Base-by-base conservation (phyloP, 2,113 vertebrate genomes). In the Sclerurus mexicanus region DNA sequence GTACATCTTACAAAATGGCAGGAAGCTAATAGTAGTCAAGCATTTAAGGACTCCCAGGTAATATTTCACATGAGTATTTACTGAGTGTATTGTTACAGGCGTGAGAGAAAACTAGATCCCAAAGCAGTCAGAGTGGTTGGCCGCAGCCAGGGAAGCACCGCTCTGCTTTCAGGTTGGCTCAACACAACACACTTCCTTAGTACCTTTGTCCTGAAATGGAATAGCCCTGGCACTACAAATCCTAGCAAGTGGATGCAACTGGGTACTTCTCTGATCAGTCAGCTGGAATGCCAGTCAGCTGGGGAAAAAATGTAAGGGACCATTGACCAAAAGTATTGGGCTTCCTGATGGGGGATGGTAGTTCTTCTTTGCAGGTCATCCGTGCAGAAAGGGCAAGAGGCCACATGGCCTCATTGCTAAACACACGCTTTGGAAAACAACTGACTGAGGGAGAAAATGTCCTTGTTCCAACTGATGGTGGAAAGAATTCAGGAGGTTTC, bases 281-380 rank as follows among this genome's bases (percentile, higher is more conserved):
- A 74, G 58, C 62, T 72, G 50, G 81, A 93, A 91, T 87, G 49
- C 50, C 87, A 91, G 60, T 53, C 94, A 95, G 87, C 82, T 85
- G 67, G 59, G 69, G 52, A 60, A 94, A 96, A 95, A 89, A 84
- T 62, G 25, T 64, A 87, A 92, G 49, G 72, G 83, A 30, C 69
- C 87, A 94, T 24, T 96, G 92, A 89, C 63, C 88, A 84, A 55
- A 94, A 89, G 73, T 7, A 81, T 53, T 72, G 14, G 47, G 63
- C 94, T 96, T 91, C 86, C 80, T 35, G 31, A 31, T 31, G 7
- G 30, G 23, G 52, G 46, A 15, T 62, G 58, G 53, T 37, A 49
- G 86, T 40, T 78, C 60, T 56, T 85, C 85, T 71, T 6, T 56
- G 52, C 75, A 92, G 82, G 79, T 94, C 72, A 78, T 6, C 79